Percentiles rank a stretch among this genome's conserved stretches.
phyloP scores from a whole-genome alignment of 1,140 invertebrate genomes.

The Arctopsyche grandis region DNA sequence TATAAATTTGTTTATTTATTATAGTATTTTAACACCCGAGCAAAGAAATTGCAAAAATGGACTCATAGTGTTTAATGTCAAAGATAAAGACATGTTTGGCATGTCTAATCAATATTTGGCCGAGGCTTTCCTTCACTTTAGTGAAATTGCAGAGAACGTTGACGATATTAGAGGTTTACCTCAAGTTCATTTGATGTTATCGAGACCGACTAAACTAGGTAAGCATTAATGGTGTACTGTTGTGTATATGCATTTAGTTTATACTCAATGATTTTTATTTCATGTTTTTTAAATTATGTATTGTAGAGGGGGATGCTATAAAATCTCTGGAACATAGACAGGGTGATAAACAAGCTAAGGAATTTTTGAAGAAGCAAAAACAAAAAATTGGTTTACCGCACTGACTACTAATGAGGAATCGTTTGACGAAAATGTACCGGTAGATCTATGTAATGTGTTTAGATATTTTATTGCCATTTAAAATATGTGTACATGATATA shows the following conservation, averaged over 20 bases:
- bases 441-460: background rate
- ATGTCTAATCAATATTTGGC: conserved; percentile 92
- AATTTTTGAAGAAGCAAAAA: conserved; percentile 88
- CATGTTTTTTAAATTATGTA: conserved; percentile 22
- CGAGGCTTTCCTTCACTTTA: conserved; percentile 88
- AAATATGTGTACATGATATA: conserved; percentile 2
- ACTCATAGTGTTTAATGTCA: conserved; percentile 87
- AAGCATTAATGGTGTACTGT: conserved; percentile 57
- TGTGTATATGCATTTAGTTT: background rate
- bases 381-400: conserved; percentile 66
- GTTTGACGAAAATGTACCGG: background rate
- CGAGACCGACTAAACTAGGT: conserved; percentile 81
- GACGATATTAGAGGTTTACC: conserved; percentile 72
- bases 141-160: conserved; percentile 72
- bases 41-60: conserved; percentile 78
- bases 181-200: conserved; percentile 84
- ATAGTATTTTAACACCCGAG: conserved; percentile 70
- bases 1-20: conserved; percentile 41
- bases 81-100: conserved; percentile 94
- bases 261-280: conserved; percentile 12
- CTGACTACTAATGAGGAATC: conserved; percentile 46
- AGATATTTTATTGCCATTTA: background rate
- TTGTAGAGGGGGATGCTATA: conserved; percentile 79
- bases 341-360: conserved; percentile 89
- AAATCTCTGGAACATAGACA: conserved; percentile 83